Base-by-base conservation (phyloP, 2,113 vertebrate species). In the Antennarius striatus region DNA sequence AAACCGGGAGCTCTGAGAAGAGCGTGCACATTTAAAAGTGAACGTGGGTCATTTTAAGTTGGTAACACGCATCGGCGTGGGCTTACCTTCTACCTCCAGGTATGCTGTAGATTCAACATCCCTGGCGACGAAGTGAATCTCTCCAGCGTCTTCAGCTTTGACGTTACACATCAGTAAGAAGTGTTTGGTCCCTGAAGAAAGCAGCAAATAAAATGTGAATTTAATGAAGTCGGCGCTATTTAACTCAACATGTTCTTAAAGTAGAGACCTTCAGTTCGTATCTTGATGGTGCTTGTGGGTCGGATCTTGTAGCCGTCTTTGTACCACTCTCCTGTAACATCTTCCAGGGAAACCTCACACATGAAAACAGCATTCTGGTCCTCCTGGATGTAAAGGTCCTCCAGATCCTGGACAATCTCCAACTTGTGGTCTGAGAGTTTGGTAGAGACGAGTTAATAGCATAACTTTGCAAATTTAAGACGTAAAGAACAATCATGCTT, bases 301-400 rank as follows among this genome's bases (percentile, higher is more conserved):
- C 92, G 90, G 73, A 96, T 92, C 84, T 68, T 92, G 75, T 94
- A 88, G 2, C 91, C 86, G 0, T 93, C 86, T 40, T 88, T 93
- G 84, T 91, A 93, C 95, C 95, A 96, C 66, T 96, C 94, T 5
- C 92, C 94, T 0, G 73, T 82, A 55, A 94, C 90, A 0, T 95
- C 91, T 4, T 73, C 88, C 0, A 93, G 86, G 0, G 97, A 98
- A 1, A 91, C 84, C 30, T 95, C 94, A 0, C 97, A 98, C 89
- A 94, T 94, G 80, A 99, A 98, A 49, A 96, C 73, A 0, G 96
- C 96, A 0, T 96, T 93, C 73, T 97, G 94, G 0, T 96, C 94
- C 70, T 98, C 96, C 55, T 65, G 86, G 40, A 95, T 93, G 11
- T 83, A 83, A 49, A 93, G 77, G 0, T 96, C 91, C 82, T 91